A percentile compares a stretch with the other conserved stretches of the same genome.
These are phyloP conservation scores for Latrodectus geometricus DNA, from an alignment of 1,140 invertebrate species.

Conservation along the genomic window DNA sequence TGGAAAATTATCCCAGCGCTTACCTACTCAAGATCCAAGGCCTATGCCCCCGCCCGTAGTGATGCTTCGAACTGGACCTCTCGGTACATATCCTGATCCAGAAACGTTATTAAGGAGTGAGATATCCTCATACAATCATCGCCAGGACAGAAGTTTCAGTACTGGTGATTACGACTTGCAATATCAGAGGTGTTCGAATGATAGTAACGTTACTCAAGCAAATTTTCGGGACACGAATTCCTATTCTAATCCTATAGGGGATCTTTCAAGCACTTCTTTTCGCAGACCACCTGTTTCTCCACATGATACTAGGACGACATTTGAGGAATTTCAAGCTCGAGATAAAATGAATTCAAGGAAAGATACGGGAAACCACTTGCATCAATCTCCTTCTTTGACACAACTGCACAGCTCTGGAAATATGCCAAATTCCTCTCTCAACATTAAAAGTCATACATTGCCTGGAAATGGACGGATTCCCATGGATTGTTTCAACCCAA, in stretches of 20 bases:
- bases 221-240: constrained; percentile 41
- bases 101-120: constrained; percentile 27
- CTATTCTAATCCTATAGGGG: background rate
- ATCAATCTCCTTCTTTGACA: constrained; percentile 17
- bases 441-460: background rate
- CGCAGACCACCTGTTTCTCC: constrained; percentile 29
- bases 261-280: constrained; percentile 33
- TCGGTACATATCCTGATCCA: constrained; percentile 36
- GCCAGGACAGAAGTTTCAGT: constrained; percentile 5
- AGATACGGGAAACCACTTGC: background rate
- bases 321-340: background rate
- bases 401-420: background rate
- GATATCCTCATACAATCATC: constrained; percentile 20
- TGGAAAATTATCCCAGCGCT: constrained; percentile 33
- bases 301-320: background rate
- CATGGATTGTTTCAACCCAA: background rate
- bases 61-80: constrained; percentile 42
- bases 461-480: background rate
- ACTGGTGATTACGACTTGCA: constrained; percentile 12
- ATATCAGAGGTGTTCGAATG: background rate
- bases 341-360: constrained; percentile 27
- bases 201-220: constrained; percentile 23
- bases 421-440: background rate
- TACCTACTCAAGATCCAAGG: background rate
- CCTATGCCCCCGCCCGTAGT: constrained; percentile 39